These are phyloP conservation scores for Orientallactaga bullata DNA, from an alignment of 2,113 vertebrate species.

Conservation along the genomic window DNA sequence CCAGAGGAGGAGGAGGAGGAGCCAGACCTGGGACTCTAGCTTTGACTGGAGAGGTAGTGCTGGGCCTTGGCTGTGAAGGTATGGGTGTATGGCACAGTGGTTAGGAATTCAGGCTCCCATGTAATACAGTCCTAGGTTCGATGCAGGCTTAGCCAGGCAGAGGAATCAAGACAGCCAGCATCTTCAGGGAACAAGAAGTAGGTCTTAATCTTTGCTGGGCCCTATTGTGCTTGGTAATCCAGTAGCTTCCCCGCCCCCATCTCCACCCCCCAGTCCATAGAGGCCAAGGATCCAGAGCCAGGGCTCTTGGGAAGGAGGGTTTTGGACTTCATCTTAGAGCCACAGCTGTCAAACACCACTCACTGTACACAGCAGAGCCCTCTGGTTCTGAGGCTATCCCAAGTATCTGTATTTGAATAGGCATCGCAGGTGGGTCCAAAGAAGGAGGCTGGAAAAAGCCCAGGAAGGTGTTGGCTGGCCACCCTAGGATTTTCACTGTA, in stretches of 20 bases:
- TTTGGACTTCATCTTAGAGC: background rate
- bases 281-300: background rate
- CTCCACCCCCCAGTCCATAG: background rate
- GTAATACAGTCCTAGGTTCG: background rate
- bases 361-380: background rate
- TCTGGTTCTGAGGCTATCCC: background rate
- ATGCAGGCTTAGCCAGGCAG: background rate
- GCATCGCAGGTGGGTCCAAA: background rate
- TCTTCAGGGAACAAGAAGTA: background rate
- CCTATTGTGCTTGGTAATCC: background rate
- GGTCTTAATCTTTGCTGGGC: background rate
- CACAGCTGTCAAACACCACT: background rate
- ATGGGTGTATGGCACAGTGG: background rate
- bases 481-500: background rate
- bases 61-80: background rate
- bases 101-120: background rate
- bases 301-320: background rate
- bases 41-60: background rate
- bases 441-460: background rate
- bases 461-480: background rate
- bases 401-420: background rate
- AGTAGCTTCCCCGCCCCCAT: too few relatives aligned
- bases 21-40: background rate
- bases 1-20: background rate
- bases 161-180: background rate